Evolutionary conservation across 2,888 invertebrate genomes (phyloP), one percentile per base, ranked within the genome.

Genomic region (Campoplex nolae): DNA sequence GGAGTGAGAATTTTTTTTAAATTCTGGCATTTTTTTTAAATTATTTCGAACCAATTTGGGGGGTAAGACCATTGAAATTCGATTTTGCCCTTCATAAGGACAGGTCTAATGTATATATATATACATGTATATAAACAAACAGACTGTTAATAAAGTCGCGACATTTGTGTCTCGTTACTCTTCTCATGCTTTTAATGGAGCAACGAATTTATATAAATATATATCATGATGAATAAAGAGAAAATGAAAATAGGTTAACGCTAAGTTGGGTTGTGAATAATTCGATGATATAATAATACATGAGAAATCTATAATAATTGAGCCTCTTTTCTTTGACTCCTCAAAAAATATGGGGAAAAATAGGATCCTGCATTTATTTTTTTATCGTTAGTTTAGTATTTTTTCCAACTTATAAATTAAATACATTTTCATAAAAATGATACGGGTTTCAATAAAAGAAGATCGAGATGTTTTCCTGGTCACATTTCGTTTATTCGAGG

Each of bases 401-500:
- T 62, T 62, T 62, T 58, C 13, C 6, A 16, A 62, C 16, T 62
- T 1, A 16, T 16, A 62, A 32, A 32, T 62, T 1, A 32, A 62
- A 62, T 32, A 16, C 2, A 7, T 48, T 18, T 35, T 9, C 18
- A 9, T 6, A 9, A 51, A 32, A 71, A 32, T n/a, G 28, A 35
- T 51, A 4, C 9, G 51, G 71, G 71, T 3, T 18, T n/a, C 42
- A 11, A 68, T 8, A 7, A 48, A 16, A 56, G 28, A 16, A 3
- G 56, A 80, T 28, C 6, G 32, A 32, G n/a, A 7, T 8, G 32
- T 62, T 77, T 84, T 84, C 23, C 79, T 89, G 89, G 82, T 88
- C 79, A 89, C 87, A 89, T 68, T 51, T 89, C 81, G 73, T 83
- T 89, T 85, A 85, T 89, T 90, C 89, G 86, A 89, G 88, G 45